Evolutionary conservation across 1,140 invertebrate genomes (phyloP).

Genomic region (Chironomus striatipennis): DNA sequence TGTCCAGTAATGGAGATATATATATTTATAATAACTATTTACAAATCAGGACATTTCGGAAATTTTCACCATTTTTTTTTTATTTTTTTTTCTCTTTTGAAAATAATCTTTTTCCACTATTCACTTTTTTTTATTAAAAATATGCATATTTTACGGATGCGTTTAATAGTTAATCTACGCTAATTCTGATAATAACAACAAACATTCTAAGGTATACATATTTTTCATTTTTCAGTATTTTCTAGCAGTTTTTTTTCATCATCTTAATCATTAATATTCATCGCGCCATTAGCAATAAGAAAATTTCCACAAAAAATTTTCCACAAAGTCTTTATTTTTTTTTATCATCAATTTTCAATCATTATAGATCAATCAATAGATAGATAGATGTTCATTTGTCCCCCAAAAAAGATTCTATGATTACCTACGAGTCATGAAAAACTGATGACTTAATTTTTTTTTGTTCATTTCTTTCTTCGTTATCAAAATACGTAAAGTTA

Average conservation of each 20-base stretch:
- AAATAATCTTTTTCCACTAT: neutral
- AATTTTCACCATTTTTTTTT: neutral
- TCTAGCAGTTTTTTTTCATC: neutral
- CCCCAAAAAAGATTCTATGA: neutral
- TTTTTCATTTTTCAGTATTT: constrained; percentile 16
- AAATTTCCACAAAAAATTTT: neutral
- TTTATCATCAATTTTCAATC: neutral
- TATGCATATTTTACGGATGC: constrained; percentile 17
- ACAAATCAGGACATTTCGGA: neutral
- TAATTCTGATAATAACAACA: constrained; percentile 23
- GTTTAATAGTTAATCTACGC: constrained; percentile 15
- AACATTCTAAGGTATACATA: constrained; percentile 21
- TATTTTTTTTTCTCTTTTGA: neutral
- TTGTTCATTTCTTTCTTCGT: constrained; percentile 9
- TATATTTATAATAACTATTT: constrained; percentile 3
- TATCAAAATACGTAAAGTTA: constrained; percentile 8
- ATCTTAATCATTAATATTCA: neutral
- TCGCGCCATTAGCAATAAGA: constrained; percentile 15
- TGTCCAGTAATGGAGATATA: neutral
- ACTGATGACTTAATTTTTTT: neutral
- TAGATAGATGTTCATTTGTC: neutral
- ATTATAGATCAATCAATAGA: neutral
- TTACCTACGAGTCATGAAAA: neutral
- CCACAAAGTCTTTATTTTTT: constrained; percentile 1
- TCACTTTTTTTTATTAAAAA: constrained; percentile 11